Percentiles rank a stretch among this genome's conserved stretches.
phyloP scores from a whole-genome alignment of 2,113 vertebrate species.

The Hyperopisus bebe region DNA sequence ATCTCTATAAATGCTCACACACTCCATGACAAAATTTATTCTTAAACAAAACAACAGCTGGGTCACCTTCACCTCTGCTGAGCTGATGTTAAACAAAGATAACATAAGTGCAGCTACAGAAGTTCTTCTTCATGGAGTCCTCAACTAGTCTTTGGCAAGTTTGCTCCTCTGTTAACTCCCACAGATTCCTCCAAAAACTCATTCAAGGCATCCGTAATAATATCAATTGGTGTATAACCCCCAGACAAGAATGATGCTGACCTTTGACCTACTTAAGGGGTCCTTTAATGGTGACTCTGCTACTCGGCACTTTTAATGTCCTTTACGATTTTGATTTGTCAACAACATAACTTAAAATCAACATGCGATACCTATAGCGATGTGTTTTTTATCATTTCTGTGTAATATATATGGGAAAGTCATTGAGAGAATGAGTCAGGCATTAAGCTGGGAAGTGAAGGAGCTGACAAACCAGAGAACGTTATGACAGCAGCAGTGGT shows the following conservation, averaged over 20 bases:
- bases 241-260: not conserved
- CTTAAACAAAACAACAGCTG: not conserved
- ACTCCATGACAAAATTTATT: not conserved
- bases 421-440: constrained; percentile 27
- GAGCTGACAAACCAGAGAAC: not conserved
- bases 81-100: not conserved
- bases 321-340: not conserved
- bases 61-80: not conserved
- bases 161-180: not conserved
- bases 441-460: constrained; percentile 29
- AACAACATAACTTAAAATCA: not conserved
- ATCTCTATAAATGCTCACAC: not conserved
- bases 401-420: constrained; percentile 7
- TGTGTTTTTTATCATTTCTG: not conserved
- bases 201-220: not conserved
- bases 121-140: not conserved
- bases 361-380: not conserved
- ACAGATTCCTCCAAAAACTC: not conserved
- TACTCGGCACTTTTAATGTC: not conserved
- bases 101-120: not conserved
- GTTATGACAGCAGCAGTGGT: too few relatives aligned
- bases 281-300: not conserved
- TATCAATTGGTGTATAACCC: not conserved
- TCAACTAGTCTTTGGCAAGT: not conserved
- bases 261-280: not conserved